Evolutionary conservation across 2,888 invertebrate genomes (phyloP), one percentile per base, ranked within the genome.

Genomic region (Ochropleura plecta): DNA sequence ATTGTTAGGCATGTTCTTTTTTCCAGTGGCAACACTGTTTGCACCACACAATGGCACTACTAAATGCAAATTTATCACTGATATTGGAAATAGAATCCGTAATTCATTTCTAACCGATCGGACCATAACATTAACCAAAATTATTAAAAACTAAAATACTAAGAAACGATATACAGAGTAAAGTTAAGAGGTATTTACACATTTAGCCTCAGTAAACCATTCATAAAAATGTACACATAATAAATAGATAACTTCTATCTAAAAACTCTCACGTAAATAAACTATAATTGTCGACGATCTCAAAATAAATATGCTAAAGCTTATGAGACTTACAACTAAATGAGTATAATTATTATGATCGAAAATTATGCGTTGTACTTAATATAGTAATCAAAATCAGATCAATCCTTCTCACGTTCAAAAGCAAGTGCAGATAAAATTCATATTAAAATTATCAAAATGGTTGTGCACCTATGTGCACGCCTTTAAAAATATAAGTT

Each of bases 271-370:
- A 79, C 85, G 91, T 90, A 90, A 92, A 91, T 91, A 91, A 89
- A 90, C 87, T 87, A 88, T 87, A 87, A 20, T 81, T 82, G 83
- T 81, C 79, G 84, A 82, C 87, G 80, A 88, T 85, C 81, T 86
- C 85, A 78, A 91, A 95, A 96, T 95, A 96, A 95, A 95, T 95
- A 95, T 87, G 86, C 93, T 95, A 94, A 92, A 94, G 87, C 93
- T 94, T 94, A 95, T 84, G 86, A 90, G 88, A 92, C 92, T 92
- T 94, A 95, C 74, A 82, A 89, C 91, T 94, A 94, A 91, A 94
- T 94, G 95, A 95, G 95, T 95, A 95, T 95, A 94, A 93, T 95
- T 95, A 95, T 96, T 95, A 95, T 95, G 94, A 93, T 94, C 91
- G 91, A 90, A 91, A 92, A 94, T 95, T 95, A 95, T 95, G 95